Percentiles rank a stretch among this genome's conserved stretches.
Conservation (phyloP, 1,140 invertebrate genomes). For the Bombus vancouverensis region DNA sequence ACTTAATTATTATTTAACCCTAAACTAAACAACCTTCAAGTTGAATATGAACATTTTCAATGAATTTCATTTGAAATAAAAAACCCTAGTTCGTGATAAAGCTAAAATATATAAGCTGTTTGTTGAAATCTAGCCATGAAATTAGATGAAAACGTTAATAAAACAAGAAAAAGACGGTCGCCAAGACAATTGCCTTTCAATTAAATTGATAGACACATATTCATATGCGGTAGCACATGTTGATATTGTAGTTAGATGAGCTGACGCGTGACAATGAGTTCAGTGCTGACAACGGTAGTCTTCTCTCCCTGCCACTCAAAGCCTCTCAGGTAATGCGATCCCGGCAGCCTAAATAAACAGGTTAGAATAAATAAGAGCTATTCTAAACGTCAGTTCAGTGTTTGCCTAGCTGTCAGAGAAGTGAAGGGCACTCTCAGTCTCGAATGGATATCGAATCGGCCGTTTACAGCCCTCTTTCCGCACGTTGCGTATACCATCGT, state of each 20-base stretch:
- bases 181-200: conserved; percentile 13
- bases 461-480: conserved; percentile 65
- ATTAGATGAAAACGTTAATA: neutral
- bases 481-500: conserved; percentile 24
- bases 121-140: too few relatives aligned
- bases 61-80: too few relatives aligned
- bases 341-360: conserved; percentile 79
- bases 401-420: conserved; percentile 78
- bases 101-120: too few relatives aligned
- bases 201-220: conserved; percentile 4
- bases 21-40: too few relatives aligned
- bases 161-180: neutral
- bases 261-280: conserved; percentile 71
- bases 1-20: too few relatives aligned
- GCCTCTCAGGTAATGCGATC: conserved; percentile 77
- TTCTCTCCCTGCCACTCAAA: conserved; percentile 70
- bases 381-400: conserved; percentile 76
- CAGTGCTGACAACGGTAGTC: conserved; percentile 71
- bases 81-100: too few relatives aligned
- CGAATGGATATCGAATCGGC: conserved; percentile 75
- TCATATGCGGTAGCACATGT: conserved; percentile 24
- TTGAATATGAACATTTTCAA: too few relatives aligned
- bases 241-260: conserved; percentile 42
- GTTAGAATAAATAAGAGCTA: conserved; percentile 80
- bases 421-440: conserved; percentile 66